Evolutionary conservation across 1,140 invertebrate genomes (phyloP).

Genomic region (Adoxophyes honmai): DNA sequence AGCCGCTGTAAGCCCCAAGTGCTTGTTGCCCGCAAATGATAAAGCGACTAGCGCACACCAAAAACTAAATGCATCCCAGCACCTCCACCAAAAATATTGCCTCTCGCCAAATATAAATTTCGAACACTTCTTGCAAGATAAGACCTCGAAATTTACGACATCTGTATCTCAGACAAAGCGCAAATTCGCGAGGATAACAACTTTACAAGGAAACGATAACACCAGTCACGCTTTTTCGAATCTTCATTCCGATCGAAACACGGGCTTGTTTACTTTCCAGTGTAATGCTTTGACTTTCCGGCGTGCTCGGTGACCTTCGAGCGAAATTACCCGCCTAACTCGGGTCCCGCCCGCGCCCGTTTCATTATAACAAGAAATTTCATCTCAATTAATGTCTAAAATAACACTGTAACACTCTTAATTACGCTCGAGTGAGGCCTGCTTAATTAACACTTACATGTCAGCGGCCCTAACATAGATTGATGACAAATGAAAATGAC

Average conservation of each 20-base stretch:
- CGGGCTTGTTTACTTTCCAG: slow-evolving; percentile 54
- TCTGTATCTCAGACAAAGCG: slow-evolving; percentile 16
- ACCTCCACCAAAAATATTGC: neutral
- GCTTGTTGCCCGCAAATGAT: slow-evolving; percentile 63
- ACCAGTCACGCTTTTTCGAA: slow-evolving; percentile 50
- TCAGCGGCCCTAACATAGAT: slow-evolving; percentile 72
- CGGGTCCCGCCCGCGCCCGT: slow-evolving; percentile 26
- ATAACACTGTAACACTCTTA: slow-evolving; percentile 75
- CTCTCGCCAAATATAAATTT: neutral
- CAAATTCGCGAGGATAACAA: slow-evolving; percentile 29
- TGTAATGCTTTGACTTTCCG: slow-evolving; percentile 42
- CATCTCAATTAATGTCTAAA: slow-evolving; percentile 74
- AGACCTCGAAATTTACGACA: neutral
- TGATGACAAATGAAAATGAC: slow-evolving; percentile 75
- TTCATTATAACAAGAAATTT: slow-evolving; percentile 70
- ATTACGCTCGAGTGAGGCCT: slow-evolving; percentile 71
- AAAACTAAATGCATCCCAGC: slow-evolving; percentile 29
- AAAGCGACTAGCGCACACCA: slow-evolving; percentile 49
- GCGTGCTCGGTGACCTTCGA: slow-evolving; percentile 48
- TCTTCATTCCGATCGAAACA: slow-evolving; percentile 63
- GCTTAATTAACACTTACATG: slow-evolving; percentile 75
- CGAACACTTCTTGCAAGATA: neutral
- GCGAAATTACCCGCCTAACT: slow-evolving; percentile 53
- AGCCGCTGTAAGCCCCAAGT: slow-evolving; percentile 50
- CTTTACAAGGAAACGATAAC: slow-evolving; percentile 56